Evolutionary conservation across 2,113 vertebrate species (phyloP).

Genomic region (Nothoprocta pentlandii): DNA sequence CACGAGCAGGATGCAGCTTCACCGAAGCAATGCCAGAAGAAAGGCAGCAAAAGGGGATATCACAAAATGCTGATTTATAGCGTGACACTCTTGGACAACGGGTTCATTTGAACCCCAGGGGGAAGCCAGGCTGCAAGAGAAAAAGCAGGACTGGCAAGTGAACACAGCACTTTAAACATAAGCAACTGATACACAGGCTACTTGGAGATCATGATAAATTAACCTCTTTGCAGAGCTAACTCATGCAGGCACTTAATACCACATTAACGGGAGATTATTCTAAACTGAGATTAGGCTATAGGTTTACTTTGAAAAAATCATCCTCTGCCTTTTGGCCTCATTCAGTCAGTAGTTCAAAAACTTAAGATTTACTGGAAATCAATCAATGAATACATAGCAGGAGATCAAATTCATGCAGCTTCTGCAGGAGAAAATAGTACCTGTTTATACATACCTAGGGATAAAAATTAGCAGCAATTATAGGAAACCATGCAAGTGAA

Average conservation of each 20-base stretch:
- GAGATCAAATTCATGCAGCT: background rate
- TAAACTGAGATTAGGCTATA: background rate
- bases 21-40: background rate
- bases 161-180: background rate
- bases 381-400: background rate
- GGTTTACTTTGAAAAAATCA: background rate
- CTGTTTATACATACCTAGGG: background rate
- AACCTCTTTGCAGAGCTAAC: background rate
- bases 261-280: background rate
- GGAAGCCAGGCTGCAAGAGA: background rate
- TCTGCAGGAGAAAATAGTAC: background rate
- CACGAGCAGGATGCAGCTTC: background rate
- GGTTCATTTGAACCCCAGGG: background rate
- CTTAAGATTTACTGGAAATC: background rate
- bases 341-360: background rate
- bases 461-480: background rate
- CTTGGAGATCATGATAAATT: background rate
- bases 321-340: background rate
- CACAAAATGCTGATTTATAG: background rate
- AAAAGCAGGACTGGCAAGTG: background rate
- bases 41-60: background rate
- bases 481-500: background rate
- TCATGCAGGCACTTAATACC: background rate
- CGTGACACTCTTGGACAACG: background rate
- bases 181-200: background rate